Conservation (phyloP, 2,797 vertebrate genomes). For the Florisuga fusca region DNA sequence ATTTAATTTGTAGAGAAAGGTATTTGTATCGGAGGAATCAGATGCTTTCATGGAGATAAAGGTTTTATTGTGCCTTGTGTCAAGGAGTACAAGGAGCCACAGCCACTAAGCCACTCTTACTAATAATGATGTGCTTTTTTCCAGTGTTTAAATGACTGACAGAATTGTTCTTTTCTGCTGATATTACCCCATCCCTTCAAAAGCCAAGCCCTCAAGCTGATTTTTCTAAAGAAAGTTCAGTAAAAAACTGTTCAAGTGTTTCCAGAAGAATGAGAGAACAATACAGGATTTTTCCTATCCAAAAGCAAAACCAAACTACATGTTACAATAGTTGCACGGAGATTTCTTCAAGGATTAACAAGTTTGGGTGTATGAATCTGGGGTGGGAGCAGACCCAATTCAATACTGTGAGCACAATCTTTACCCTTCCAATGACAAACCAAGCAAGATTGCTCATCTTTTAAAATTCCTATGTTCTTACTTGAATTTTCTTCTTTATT, state of each 20-base stretch:
- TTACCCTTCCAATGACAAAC: neutral
- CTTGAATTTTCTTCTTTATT: neutral
- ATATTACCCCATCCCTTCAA: neutral
- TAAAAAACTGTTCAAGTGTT: neutral
- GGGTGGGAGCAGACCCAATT: rapidly evolving
- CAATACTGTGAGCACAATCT: neutral
- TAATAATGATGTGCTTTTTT: neutral
- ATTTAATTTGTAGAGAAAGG: neutral
- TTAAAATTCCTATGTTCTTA: neutral
- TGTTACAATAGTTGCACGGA: rapidly evolving
- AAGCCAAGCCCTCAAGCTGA: neutral
- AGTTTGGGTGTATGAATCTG: rapidly evolving
- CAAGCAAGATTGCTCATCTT: neutral
- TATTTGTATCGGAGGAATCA: neutral
- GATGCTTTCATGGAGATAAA: neutral
- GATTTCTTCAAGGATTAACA: neutral
- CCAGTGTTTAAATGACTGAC: neutral
- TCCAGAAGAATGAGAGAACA: neutral
- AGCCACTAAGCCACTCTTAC: neutral
- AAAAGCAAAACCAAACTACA: neutral
- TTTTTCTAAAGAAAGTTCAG: neutral
- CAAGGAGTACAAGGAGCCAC: neutral
- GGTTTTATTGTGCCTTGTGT: neutral
- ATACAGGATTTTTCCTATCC: neutral
- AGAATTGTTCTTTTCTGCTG: neutral